Evolutionary conservation across 2,113 vertebrate species (phyloP), one percentile per base, ranked within the genome.

Genomic region (Meles meles): DNA sequence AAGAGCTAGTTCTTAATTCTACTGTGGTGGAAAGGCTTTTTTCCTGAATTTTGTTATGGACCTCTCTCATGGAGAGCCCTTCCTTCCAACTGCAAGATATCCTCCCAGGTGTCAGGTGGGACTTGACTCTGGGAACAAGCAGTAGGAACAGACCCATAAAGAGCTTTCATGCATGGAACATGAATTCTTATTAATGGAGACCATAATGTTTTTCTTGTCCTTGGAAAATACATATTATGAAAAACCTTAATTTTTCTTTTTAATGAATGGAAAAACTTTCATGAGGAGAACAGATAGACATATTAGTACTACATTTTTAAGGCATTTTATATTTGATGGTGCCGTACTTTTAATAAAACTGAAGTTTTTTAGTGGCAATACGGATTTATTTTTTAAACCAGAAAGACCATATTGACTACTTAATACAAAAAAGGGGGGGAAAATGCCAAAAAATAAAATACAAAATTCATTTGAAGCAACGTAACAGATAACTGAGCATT

Each of bases 301-400:
- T 96, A 88, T 96, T 97, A 96, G 88, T 69, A 72, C 55, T 93
- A 90, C 97, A 96, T 98, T 93, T 82, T 86, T 79, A 98, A 98
- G 95, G 95, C 98, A 96, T 98, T 98, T 98, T 98, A 98, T 98
- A 98, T 98, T 98, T 98, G 97, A 98, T 11, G 94, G 95, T 98
- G 97, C 98, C 42, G 0, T 97, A 94, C 96, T 98, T 97, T 98
- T 98, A 98, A 98, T 96, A 61, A 96, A 97, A 96, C 92, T 91
- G 81, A 98, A 96, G 90, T 98, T 98, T 98, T 98, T 98, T 98
- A 98, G 97, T 98, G 97, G 95, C 93, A 96, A 98, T 98, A 96
- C 94, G 47, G 96, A 97, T 96, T 96, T 98, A 97, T 98, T 98
- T 98, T 96, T 98, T 94, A 98, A 97, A 74, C 84, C 65, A 97